Evolutionary conservation across 2,113 vertebrate species (phyloP), one percentile per base, ranked within the genome.

Genomic region (Mirounga angustirostris): DNA sequence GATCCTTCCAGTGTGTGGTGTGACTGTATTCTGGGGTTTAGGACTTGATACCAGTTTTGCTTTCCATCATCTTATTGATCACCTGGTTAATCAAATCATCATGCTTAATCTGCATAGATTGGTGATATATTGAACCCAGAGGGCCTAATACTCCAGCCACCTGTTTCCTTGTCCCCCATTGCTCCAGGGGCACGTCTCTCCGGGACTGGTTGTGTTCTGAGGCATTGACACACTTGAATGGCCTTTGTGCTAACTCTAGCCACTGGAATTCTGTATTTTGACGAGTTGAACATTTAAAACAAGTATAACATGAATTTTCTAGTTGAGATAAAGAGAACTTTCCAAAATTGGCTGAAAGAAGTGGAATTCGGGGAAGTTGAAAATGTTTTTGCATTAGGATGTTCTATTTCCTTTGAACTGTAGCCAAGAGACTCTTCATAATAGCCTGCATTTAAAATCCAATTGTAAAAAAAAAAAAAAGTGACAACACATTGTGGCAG

Each of bases 301-400:
- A 89, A 61, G 46, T 54, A 11, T 36, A 58, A 46, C 7, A 63
- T n/a, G 76, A 59, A 87, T 84, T 78, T 96, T 90, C 54, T 82
- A 65, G 22, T 54, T 76, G 33, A 50, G 76, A 92, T 92, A 28
- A 95, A 90, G 69, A 95, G 73, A 89, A 54, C 46, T 46, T 95
- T 94, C 7, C 74, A n/a, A 90, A 82, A 54, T 85, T 71, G 65
- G 78, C 65, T 93, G 92, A 96, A 95, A 93, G 52, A 96, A 33
- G 19, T 83, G 28, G 40, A 83, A 54, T 89, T 96, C 65, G 82
- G 79, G 93, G 73, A 94, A 63, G 76, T 84, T 59, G 63, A 92
- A 95, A 91, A 82, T 58, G 30, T 85, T 93, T 93, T 94, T 94
- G 59, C 40, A 22, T 85, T 94, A 73, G 46, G 33, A 28, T 91